Base-by-base conservation (phyloP, 2,113 vertebrate species). In the Numida meleagris region DNA sequence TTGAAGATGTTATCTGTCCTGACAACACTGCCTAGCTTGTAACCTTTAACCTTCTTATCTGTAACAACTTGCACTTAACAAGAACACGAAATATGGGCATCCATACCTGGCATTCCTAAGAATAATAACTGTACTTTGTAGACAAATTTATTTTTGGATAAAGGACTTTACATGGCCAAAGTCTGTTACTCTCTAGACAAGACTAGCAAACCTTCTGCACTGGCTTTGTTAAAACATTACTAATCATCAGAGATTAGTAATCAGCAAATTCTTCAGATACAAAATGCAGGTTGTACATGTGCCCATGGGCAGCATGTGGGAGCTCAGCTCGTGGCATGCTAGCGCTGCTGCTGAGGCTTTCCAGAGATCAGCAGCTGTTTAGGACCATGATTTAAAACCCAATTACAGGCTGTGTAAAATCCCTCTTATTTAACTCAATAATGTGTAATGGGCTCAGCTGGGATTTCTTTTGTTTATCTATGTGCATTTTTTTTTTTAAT, bases 101-200 rank as follows among this genome's bases (percentile, higher is more conserved):
- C 90, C 79, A 90, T 86, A 81, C 68, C 80, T 78, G 92, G 57
- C 86, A 86, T 86, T 77, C 72, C 76, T 59, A 38, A 90, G 82
- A 81, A 90, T 74, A 96, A 93, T 62, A 74, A 83, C 43, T 19
- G 33, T 68, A 1, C 88, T 94, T 83, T 88, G 76, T 77, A 88
- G 75, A 88, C 89, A 95, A 96, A 95, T 55, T 88, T 7, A 42
- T 74, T 96, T 93, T 94, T 74, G 95, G 91, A 95, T 94, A 96
- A 94, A 95, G 85, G 67, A 51, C 85, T 96, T 93, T 74, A 51
- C 89, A 74, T 89, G 89, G 89, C 75, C 89, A 59, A 95, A 94
- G 94, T 91, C 91, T 91, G 85, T 29, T 38, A 11, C 33, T 89
- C 84, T 87, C 84, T 42, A 89, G 82, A 67, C 94, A 55, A 71